phyloP scores from a whole-genome alignment of 2,113 vertebrate species.

The Hyla sarda region DNA sequence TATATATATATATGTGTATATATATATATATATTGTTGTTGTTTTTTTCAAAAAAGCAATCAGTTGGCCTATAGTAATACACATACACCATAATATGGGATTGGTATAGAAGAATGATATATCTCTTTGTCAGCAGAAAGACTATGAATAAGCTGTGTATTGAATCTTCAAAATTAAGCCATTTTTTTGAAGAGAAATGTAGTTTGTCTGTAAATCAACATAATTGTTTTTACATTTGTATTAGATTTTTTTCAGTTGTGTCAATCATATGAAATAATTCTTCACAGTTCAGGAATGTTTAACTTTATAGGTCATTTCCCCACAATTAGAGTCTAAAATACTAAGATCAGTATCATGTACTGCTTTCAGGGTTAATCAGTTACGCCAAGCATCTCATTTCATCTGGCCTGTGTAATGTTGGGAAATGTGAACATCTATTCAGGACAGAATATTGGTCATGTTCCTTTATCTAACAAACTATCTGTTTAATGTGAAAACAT shows the following conservation, averaged over 20 bases:
- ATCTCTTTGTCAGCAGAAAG: too few relatives aligned
- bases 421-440: constrained; percentile 20
- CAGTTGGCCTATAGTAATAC: too few relatives aligned
- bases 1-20: too few relatives aligned
- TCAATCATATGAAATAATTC: not conserved
- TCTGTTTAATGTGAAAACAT: constrained; percentile 33
- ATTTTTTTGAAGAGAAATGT: not conserved
- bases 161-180: not conserved
- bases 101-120: too few relatives aligned
- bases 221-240: not conserved
- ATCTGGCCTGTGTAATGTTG: not conserved
- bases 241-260: not conserved
- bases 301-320: constrained; percentile 18
- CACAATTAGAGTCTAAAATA: constrained; percentile 33
- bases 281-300: constrained; percentile 21
- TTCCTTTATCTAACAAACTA: not conserved
- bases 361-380: constrained; percentile 39
- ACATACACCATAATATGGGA: too few relatives aligned
- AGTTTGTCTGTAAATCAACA: not conserved
- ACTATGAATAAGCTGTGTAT: not conserved
- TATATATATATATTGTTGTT: too few relatives aligned
- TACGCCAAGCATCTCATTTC: constrained; percentile 22
- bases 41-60: too few relatives aligned
- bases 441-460: not conserved
- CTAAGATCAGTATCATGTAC: constrained; percentile 39